Base-by-base conservation (phyloP, 2,888 invertebrate species). In the Eupithecia subumbrata region DNA sequence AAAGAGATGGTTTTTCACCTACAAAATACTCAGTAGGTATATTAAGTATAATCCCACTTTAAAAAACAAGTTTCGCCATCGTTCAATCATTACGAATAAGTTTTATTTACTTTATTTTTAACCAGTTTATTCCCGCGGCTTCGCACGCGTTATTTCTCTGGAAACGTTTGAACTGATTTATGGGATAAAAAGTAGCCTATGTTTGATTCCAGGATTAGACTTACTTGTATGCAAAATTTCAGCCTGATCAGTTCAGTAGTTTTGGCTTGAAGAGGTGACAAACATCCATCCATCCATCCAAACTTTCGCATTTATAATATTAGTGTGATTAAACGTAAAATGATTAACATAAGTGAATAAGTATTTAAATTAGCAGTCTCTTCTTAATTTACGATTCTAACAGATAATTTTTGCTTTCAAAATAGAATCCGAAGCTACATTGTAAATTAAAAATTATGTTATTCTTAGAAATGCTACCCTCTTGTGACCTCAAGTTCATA, bases 401-500 rank as follows among this genome's bases (percentile, higher is more conserved):
- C n/a, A 22, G 11, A 60, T 60, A 56, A 22, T 22, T 56, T n/a
- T 25, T 25, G n/a, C 60, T 60, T 12, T 60, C 25, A 14, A 12
- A 56, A 22, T 22, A 22, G 12, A 56, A 22, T 64, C 63, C 2
- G 8, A 34, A 34, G n/a, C 18, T 16, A 34, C 16, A 16, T 63
- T 30, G 12, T 34, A 25, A 16, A 3, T 8, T 22, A 34, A 34
- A 64, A 34, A 64, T 30, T 64, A 34, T 34, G 16, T 64, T 64
- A 34, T 18, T 64, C 64, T 71, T 66, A 56, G 45, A 48, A 71
- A 68, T 71, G 52, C 64, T 77, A 70, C 48, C 48, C 72, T 70
- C 72, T 70, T 75, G 67, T 69, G 69, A 72, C 71, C 72, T 73
- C 74, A 72, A 77, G 79, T 77, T 84, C 82, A 85, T 86, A 85